Conservation (phyloP, 2,113 vertebrate species). For the Cyanoramphus novaezelandiae region DNA sequence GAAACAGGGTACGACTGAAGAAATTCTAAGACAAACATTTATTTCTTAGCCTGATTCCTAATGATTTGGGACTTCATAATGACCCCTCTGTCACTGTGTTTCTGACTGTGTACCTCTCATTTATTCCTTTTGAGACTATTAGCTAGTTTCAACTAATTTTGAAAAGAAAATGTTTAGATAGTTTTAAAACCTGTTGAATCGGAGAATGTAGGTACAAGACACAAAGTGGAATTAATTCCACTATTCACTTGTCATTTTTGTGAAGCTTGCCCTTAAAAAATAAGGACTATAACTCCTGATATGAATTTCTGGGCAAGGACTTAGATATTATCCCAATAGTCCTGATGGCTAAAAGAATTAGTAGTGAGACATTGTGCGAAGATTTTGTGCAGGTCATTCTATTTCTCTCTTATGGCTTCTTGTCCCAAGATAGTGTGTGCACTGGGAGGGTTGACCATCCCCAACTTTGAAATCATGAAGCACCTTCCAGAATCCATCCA, state of each 20-base stretch:
- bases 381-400: background rate
- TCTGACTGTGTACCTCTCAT: background rate
- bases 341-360: background rate
- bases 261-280: background rate
- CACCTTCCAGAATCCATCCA: background rate
- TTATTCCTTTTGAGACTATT: background rate
- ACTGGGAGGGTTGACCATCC: background rate
- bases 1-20: background rate
- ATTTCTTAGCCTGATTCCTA: background rate
- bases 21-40: background rate
- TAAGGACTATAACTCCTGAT: background rate
- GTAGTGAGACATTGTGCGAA: background rate
- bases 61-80: background rate
- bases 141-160: background rate
- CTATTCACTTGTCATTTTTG: background rate
- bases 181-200: background rate
- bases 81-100: background rate
- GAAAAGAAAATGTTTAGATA: background rate
- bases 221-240: background rate
- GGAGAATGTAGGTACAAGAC: background rate
- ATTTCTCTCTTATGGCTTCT: background rate
- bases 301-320: background rate
- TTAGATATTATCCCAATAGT: background rate
- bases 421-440: background rate
- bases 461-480: background rate